Percentiles rank a stretch among this genome's conserved stretches.
phyloP scores from a whole-genome alignment of 2,797 vertebrate species.

The Pantherophis vulpinus region DNA sequence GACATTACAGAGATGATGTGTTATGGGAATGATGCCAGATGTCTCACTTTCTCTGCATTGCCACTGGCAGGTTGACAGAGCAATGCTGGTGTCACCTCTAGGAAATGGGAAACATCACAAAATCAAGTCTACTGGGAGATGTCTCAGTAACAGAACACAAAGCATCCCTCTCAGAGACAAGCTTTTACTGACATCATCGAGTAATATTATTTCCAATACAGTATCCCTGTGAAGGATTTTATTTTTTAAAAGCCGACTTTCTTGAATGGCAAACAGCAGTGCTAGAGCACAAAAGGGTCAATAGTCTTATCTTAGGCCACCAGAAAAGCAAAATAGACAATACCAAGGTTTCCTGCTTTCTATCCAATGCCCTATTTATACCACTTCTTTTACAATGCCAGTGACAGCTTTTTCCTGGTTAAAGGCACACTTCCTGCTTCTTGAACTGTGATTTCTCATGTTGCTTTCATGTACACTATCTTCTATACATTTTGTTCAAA shows the following conservation, averaged over 20 bases:
- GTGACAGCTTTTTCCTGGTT: slow-evolving; percentile 92
- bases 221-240: not conserved
- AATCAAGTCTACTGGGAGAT: not conserved
- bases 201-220: slow-evolving; percentile 19
- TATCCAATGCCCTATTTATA: slow-evolving; percentile 96
- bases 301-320: slow-evolving; percentile 89
- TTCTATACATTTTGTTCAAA: slow-evolving; percentile 56
- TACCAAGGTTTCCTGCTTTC: slow-evolving; percentile 91
- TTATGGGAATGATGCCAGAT: slow-evolving; percentile 31
- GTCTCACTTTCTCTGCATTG: slow-evolving; percentile 19
- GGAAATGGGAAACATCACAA: not conserved
- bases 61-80: slow-evolving; percentile 9
- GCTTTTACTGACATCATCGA: slow-evolving; percentile 15
- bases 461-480: slow-evolving; percentile 55
- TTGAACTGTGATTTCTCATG: slow-evolving; percentile 66
- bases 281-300: slow-evolving; percentile 71
- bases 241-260: not conserved
- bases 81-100: slow-evolving; percentile 1
- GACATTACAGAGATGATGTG: slow-evolving; percentile 19
- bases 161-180: slow-evolving; percentile 9
- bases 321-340: slow-evolving; percentile 91
- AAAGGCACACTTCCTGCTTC: slow-evolving; percentile 67
- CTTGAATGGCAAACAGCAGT: slow-evolving; percentile 4
- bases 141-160: slow-evolving; percentile 27
- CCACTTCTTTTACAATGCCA: slow-evolving; percentile 85